Evolutionary conservation across 1,140 invertebrate genomes (phyloP).

Genomic region (Uloborus diversus): DNA sequence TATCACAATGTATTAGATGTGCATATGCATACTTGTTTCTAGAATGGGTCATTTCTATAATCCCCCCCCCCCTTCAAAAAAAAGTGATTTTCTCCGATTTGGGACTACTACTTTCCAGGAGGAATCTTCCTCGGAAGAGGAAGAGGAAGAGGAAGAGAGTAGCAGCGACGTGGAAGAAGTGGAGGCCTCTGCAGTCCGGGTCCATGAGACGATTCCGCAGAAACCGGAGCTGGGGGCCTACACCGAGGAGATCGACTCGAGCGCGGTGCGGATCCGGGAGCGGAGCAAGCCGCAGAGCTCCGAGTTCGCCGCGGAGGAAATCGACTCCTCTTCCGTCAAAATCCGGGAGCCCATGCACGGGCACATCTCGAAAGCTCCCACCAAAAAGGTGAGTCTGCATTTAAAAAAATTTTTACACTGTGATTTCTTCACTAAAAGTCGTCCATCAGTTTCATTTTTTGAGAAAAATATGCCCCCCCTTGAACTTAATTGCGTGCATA

Average conservation of each 20-base stretch:
- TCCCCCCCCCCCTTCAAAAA: too few relatives aligned
- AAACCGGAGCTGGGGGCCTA: constrained; percentile 57
- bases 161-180: constrained; percentile 53
- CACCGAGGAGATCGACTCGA: constrained; percentile 60
- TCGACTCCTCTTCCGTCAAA: constrained; percentile 52
- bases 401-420: too few relatives aligned
- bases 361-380: constrained; percentile 45
- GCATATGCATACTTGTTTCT: too few relatives aligned
- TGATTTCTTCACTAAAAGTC: too few relatives aligned
- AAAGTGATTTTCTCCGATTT: too few relatives aligned
- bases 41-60: too few relatives aligned
- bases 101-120: too few relatives aligned
- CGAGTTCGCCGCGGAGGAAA: constrained; percentile 56
- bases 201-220: constrained; percentile 58
- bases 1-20: too few relatives aligned
- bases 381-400: constrained; percentile 36
- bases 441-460: too few relatives aligned
- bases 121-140: too few relatives aligned
- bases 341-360: constrained; percentile 57
- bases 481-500: too few relatives aligned
- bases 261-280: constrained; percentile 60
- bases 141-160: neutral
- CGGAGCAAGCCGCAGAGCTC: constrained; percentile 50
- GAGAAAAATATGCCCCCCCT: too few relatives aligned
- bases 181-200: constrained; percentile 57